phyloP scores from a whole-genome alignment of 1,140 invertebrate species.

The Triops longicaudatus region DNA sequence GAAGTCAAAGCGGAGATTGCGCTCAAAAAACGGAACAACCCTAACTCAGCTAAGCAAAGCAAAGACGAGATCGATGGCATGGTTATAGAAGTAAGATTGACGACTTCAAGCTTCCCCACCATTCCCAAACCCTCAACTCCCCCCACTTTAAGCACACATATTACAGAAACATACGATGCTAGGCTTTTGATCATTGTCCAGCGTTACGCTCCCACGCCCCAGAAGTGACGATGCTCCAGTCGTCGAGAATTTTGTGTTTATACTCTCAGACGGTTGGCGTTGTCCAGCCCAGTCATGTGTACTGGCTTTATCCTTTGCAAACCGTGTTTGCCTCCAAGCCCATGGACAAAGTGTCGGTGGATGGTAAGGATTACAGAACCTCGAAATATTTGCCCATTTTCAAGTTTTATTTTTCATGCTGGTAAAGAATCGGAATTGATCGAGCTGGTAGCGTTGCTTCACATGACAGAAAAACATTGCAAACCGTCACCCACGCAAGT shows the following conservation, averaged over 20 bases:
- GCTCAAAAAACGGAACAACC: background rate
- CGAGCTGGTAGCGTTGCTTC: background rate
- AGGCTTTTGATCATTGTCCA: constrained; percentile 4
- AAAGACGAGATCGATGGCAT: constrained; percentile 14
- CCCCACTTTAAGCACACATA: background rate
- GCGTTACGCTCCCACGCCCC: background rate
- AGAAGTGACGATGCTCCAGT: background rate
- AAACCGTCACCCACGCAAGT: background rate
- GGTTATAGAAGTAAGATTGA: background rate
- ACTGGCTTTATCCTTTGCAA: constrained; percentile 6
- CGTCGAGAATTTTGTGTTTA: background rate
- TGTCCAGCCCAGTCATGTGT: background rate
- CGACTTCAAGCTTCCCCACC: background rate
- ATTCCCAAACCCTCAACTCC: background rate
- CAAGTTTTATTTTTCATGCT: background rate
- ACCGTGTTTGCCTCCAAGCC: background rate
- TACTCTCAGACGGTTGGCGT: background rate
- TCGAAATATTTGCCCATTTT: background rate
- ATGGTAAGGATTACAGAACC: background rate
- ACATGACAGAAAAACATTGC: constrained; percentile 7
- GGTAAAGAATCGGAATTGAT: background rate
- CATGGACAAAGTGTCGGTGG: background rate
- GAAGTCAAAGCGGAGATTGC: constrained; percentile 3
- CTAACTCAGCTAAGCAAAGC: background rate
- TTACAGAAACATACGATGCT: background rate